These are phyloP conservation scores for Teinopalpus imperialis DNA, from an alignment of 2,888 invertebrate genomes.

Conservation along the genomic window DNA sequence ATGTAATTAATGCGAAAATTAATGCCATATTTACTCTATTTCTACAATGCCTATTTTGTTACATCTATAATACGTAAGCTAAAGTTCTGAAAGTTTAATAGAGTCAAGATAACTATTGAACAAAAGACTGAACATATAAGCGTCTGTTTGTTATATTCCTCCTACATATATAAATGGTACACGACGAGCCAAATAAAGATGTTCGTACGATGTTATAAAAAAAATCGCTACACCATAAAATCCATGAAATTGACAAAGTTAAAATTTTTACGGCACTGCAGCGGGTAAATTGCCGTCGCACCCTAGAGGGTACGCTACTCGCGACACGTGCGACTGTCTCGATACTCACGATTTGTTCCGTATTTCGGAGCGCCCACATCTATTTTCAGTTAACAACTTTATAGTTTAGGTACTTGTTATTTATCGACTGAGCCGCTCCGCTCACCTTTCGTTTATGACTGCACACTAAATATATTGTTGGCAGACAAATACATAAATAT, in stretches of 20 bases:
- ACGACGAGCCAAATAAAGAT: too few relatives aligned
- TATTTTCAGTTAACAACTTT: slow-evolving; percentile 25
- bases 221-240: too few relatives aligned
- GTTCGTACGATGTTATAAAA: too few relatives aligned
- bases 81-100: too few relatives aligned
- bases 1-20: too few relatives aligned
- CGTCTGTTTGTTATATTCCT: too few relatives aligned
- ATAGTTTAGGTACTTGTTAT: slow-evolving; percentile 49
- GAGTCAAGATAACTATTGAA: too few relatives aligned
- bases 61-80: too few relatives aligned
- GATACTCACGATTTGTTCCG: background rate
- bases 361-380: background rate
- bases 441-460: slow-evolving; percentile 44
- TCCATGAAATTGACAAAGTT: background rate
- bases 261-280: slow-evolving; percentile 6
- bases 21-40: too few relatives aligned
- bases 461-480: slow-evolving; percentile 37
- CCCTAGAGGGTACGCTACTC: background rate
- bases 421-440: slow-evolving; percentile 39
- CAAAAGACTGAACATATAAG: too few relatives aligned
- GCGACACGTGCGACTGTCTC: background rate
- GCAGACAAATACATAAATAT: slow-evolving; percentile 25
- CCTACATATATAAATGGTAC: too few relatives aligned
- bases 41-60: too few relatives aligned
- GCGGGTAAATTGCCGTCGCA: background rate